These are phyloP conservation scores for Brachionus rubens DNA, from an alignment of 1,140 invertebrate species.

Conservation along the genomic window DNA sequence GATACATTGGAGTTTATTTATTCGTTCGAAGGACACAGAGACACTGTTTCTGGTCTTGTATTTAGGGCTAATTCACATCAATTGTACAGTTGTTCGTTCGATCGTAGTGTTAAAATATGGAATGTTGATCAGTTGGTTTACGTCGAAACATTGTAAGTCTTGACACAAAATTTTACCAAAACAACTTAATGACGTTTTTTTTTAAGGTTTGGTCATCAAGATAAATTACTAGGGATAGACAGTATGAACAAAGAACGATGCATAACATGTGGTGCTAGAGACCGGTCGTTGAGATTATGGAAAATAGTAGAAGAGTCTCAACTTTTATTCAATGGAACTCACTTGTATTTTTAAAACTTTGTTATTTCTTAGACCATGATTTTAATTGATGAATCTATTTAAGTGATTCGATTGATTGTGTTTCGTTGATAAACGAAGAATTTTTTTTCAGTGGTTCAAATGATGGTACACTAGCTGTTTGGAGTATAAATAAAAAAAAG, in stretches of 20 bases:
- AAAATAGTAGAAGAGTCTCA: slow-evolving; percentile 94
- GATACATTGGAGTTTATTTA: slow-evolving; percentile 72
- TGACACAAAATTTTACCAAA: slow-evolving; percentile 27
- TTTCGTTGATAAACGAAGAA: slow-evolving; percentile 83
- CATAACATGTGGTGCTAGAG: slow-evolving; percentile 81
- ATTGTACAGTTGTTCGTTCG: slow-evolving; percentile 76
- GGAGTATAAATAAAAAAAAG: slow-evolving; percentile 45
- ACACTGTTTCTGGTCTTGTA: slow-evolving; percentile 67
- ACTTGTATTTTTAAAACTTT: slow-evolving; percentile 2
- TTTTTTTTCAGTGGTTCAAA: slow-evolving; percentile 73
- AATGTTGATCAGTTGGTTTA: slow-evolving; percentile 90
- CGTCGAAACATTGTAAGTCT: slow-evolving; percentile 82
- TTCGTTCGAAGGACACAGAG: slow-evolving; percentile 67
- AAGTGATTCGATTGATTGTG: slow-evolving; percentile 76
- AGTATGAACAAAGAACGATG: slow-evolving; percentile 73
- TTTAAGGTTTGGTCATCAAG: slow-evolving; percentile 80
- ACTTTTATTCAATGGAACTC: slow-evolving; percentile 71
- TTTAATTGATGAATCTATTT: slow-evolving; percentile 40
- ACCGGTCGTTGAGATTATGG: slow-evolving; percentile 82
- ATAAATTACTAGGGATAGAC: slow-evolving; percentile 79
- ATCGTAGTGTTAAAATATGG: slow-evolving; percentile 83
- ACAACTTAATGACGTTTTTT: background rate
- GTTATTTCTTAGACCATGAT: background rate
- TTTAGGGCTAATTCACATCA: slow-evolving; percentile 83
- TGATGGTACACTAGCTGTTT: slow-evolving; percentile 38